phyloP scores from a whole-genome alignment of 2,113 vertebrate genomes.

The Crotalus tigris region DNA sequence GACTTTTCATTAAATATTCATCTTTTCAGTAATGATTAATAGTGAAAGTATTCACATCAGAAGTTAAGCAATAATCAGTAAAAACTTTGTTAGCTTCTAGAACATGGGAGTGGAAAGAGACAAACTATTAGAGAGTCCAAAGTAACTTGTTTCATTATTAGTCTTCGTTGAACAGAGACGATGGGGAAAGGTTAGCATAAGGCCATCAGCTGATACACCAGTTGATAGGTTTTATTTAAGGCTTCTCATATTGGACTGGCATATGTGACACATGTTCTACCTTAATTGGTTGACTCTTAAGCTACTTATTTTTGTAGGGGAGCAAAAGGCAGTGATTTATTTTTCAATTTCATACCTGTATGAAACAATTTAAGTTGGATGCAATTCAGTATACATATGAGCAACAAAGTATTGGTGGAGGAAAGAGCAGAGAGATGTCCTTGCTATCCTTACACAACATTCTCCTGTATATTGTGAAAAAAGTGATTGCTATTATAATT shows the following conservation, averaged over 20 bases:
- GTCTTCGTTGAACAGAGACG: not conserved
- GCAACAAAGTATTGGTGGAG: not conserved
- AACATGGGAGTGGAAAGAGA: conserved; percentile 23
- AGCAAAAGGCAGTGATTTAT: not conserved
- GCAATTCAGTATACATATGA: not conserved
- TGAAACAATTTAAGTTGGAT: not conserved
- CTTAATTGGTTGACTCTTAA: not conserved
- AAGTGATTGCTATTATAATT: not conserved
- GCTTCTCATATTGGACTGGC: not conserved
- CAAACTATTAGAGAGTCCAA: conserved; percentile 10
- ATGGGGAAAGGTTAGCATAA: conserved; percentile 23
- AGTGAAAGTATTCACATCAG: conserved; percentile 52
- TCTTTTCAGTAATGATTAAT: conserved; percentile 68
- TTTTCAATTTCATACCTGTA: not conserved
- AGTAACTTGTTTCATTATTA: conserved; percentile 1
- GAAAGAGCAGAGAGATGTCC: not conserved
- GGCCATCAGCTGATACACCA: not conserved
- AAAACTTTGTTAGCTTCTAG: conserved; percentile 23
- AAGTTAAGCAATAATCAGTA: conserved; percentile 52
- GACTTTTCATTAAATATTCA: conserved; percentile 41
- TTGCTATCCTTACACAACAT: not conserved
- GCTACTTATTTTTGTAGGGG: conserved; percentile 17
- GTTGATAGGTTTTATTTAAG: not conserved
- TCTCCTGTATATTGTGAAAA: not conserved
- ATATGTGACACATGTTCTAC: not conserved